Evolutionary conservation across 2,888 invertebrate species (phyloP).

Genomic region (Orchestes rusci): DNA sequence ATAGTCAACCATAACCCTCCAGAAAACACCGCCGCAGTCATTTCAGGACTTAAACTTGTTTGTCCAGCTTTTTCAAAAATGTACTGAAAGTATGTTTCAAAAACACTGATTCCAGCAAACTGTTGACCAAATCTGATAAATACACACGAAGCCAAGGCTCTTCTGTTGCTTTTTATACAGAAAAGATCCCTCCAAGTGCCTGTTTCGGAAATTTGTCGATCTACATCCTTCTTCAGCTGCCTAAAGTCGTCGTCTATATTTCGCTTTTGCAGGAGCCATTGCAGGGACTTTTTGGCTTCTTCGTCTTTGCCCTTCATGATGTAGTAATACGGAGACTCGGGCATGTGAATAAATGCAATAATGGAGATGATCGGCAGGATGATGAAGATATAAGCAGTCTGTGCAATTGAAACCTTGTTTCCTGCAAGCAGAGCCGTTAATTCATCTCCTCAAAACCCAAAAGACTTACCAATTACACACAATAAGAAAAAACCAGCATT

Average conservation of each 20-base stretch:
- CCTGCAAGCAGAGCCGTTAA: too few species aligned
- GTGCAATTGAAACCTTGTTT: constrained; percentile 48
- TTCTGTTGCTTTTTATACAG: constrained; percentile 32
- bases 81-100: constrained; percentile 34
- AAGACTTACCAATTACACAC: constrained; percentile 13
- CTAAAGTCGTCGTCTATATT: constrained; percentile 32
- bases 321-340: constrained; percentile 46
- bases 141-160: constrained; percentile 31
- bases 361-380: constrained; percentile 52
- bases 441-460: too few species aligned
- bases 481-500: constrained; percentile 16
- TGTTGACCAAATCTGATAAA: constrained; percentile 36
- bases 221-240: constrained; percentile 30
- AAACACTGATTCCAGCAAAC: constrained; percentile 32
- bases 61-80: constrained; percentile 37
- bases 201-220: constrained; percentile 35
- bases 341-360: constrained; percentile 51
- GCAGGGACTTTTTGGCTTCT: constrained; percentile 30
- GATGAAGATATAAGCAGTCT: constrained; percentile 51
- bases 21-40: constrained; percentile 29
- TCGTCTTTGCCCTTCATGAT: constrained; percentile 29
- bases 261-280: constrained; percentile 27
- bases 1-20: constrained; percentile 26
- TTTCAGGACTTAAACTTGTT: constrained; percentile 30
- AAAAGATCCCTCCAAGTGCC: constrained; percentile 36